Conservation (phyloP, 2,113 vertebrate species). For the Geococcyx californianus region DNA sequence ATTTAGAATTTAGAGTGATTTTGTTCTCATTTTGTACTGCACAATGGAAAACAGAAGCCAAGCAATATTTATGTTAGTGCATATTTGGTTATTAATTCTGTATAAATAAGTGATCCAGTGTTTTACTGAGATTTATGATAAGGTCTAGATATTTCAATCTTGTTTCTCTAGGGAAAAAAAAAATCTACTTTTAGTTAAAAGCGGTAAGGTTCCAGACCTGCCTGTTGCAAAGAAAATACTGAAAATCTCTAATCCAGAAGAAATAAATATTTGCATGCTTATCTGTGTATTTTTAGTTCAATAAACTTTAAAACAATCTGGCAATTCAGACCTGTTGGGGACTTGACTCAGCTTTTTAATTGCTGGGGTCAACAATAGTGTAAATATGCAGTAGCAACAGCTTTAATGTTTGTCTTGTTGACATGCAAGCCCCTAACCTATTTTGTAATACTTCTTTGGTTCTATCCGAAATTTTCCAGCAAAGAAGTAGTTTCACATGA, state of each 20-base stretch:
- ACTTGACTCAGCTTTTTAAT: neutral
- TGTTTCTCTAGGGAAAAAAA: neutral
- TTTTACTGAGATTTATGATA: neutral
- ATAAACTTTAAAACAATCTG: neutral
- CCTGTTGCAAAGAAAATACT: neutral
- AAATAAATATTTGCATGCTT: neutral
- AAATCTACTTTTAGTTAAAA: neutral
- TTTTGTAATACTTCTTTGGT: neutral
- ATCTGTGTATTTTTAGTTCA: neutral
- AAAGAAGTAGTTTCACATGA: neutral
- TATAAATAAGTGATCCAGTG: neutral
- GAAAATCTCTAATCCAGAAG: neutral
- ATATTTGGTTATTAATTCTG: neutral
- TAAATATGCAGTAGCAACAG: neutral
- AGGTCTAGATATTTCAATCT: neutral
- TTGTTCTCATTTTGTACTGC: neutral
- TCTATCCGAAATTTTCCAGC: neutral
- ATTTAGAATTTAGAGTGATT: neutral
- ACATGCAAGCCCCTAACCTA: neutral
- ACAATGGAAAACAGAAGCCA: neutral
- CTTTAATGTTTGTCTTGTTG: neutral
- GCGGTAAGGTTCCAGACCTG: neutral
- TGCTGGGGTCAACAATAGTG: neutral
- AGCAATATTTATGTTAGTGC: neutral
- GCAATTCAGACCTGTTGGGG: rapidly evolving